Conservation (phyloP, 2,797 vertebrate genomes). For the Hozukius guyotensis region DNA sequence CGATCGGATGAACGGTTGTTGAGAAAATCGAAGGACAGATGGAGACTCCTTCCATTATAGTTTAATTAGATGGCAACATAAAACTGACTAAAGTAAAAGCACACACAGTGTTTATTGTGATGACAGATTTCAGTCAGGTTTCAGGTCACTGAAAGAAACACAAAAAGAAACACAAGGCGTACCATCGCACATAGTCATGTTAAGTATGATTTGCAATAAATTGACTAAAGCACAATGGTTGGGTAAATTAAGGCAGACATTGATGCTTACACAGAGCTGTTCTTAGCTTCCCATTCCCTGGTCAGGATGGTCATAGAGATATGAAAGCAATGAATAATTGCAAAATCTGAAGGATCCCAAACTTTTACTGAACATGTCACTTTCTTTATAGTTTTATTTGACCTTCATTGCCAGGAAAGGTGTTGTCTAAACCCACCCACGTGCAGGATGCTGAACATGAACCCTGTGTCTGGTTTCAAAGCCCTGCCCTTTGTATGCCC, state of each 20-base stretch:
- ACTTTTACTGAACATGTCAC: no score
- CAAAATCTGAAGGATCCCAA: no score
- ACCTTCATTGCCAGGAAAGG: no score
- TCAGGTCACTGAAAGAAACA: neutral
- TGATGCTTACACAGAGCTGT: neutral
- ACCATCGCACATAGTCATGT: neutral
- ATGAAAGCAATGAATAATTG: neutral
- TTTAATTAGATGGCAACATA: neutral
- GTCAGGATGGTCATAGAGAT: neutral
- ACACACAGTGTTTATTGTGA: neutral
- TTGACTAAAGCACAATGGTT: neutral
- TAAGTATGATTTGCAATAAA: neutral
- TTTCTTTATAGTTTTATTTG: no score
- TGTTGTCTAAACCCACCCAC: neutral
- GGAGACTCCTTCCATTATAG: no score
- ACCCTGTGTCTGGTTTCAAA: neutral
- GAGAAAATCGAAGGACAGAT: neutral
- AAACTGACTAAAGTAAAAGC: no score
- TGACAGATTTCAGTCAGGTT: no score
- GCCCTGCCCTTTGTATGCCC: neutral
- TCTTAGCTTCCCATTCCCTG: fast-evolving
- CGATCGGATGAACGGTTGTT: no score
- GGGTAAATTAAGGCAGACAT: neutral
- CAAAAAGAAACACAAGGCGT: neutral
- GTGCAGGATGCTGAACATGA: neutral